These are phyloP conservation scores for Cyclophora punctaria DNA, from an alignment of 2,888 invertebrate species.

Conservation along the genomic window DNA sequence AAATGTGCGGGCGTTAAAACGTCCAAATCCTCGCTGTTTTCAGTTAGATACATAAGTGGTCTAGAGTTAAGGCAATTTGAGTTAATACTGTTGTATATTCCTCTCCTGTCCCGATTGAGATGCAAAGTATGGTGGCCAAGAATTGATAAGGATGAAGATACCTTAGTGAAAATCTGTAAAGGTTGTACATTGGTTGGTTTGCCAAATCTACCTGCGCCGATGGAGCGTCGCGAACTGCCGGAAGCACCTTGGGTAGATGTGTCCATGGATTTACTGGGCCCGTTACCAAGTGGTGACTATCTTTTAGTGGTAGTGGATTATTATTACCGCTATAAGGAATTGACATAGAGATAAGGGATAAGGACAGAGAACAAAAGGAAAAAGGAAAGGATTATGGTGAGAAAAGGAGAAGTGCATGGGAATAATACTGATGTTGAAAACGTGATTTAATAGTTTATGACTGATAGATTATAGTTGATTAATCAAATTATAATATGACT, in stretches of 20 bases:
- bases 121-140: not conserved
- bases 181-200: slow-evolving; percentile 12
- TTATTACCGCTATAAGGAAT: not conserved
- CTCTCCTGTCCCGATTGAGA: not conserved
- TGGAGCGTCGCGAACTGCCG: slow-evolving; percentile 21
- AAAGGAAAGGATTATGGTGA: slow-evolving; percentile 4
- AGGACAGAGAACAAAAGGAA: no score
- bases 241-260: slow-evolving; percentile 18
- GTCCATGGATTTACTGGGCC: slow-evolving; percentile 25
- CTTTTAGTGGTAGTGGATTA: not conserved
- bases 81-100: no score
- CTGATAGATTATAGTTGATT: no score
- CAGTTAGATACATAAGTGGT: no score
- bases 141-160: not conserved
- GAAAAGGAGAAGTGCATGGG: not conserved
- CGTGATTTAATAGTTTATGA: no score
- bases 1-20: no score
- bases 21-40: no score
- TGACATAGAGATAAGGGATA: no score
- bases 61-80: no score
- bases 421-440: no score
- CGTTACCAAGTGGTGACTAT: slow-evolving; percentile 5
- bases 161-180: slow-evolving; percentile 12
- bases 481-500: no score
- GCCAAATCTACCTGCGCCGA: slow-evolving; percentile 12